These are phyloP conservation scores for Melanogrammus aeglefinus DNA, from an alignment of 2,797 vertebrate species.

Conservation along the genomic window DNA sequence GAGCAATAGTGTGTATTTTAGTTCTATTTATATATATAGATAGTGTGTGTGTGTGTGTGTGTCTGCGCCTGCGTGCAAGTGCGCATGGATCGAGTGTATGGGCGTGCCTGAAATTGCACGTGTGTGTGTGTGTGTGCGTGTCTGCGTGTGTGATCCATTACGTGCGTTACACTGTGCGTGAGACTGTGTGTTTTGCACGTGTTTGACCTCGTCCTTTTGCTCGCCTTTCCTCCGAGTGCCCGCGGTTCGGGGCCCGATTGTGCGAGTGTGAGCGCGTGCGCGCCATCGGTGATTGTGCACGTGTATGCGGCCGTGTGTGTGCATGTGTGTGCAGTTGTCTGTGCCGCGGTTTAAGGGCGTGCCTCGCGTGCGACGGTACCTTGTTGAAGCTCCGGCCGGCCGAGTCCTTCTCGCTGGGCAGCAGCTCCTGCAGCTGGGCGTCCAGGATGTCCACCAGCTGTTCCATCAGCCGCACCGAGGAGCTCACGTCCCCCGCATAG, in stretches of 20 bases:
- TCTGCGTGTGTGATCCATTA: not conserved
- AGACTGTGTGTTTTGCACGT: not conserved
- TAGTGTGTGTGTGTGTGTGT: not conserved
- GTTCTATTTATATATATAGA: not conserved
- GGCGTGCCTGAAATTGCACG: not conserved
- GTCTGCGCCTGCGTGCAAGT: not conserved
- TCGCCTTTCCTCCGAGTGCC: too few species aligned
- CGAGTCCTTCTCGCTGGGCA: conserved; percentile 93
- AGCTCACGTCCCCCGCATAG: conserved; percentile 94
- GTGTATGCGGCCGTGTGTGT: too few species aligned
- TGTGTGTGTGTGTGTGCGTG: not conserved
- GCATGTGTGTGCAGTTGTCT: too few species aligned
- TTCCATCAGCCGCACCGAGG: conserved; percentile 94
- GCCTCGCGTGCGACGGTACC: conserved; percentile 68
- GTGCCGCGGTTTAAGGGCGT: too few species aligned
- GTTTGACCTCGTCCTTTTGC: not conserved
- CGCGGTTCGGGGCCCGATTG: too few species aligned
- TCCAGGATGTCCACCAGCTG: conserved; percentile 98
- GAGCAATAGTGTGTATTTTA: not conserved
- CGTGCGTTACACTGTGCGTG: not conserved
- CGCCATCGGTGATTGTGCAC: too few species aligned
- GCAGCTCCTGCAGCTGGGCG: conserved; percentile 93
- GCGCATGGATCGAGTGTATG: not conserved
- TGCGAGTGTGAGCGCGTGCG: too few species aligned
- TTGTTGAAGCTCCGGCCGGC: conserved; percentile 96